These are phyloP conservation scores for Caenorhabditis drosophilae DNA, from an alignment of 2,888 invertebrate species.

Conservation along the genomic window DNA sequence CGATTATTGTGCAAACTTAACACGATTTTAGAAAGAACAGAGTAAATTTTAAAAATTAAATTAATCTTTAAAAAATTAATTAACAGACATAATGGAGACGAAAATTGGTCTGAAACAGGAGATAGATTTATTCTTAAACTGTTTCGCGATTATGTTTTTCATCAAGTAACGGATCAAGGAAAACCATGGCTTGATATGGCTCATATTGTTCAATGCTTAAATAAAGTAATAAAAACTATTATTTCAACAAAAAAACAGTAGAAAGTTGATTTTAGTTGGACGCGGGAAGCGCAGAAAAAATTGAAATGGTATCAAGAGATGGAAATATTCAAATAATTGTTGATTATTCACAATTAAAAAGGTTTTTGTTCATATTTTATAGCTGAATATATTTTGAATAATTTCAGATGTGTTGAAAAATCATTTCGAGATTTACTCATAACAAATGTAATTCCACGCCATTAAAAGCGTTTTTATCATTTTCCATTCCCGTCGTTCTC, in stretches of 20 bases:
- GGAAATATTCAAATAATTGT: slow-evolving; percentile 95
- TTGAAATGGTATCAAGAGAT: slow-evolving; percentile 92
- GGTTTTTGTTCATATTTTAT: slow-evolving; percentile 71
- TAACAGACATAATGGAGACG: slow-evolving; percentile 84
- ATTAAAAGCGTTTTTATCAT: slow-evolving; percentile 3
- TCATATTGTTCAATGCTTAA: slow-evolving; percentile 89
- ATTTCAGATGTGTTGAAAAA: slow-evolving; percentile 47
- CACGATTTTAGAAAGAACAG: slow-evolving; percentile 92
- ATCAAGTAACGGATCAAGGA: slow-evolving; percentile 85
- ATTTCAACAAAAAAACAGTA: not conserved
- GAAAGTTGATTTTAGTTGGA: slow-evolving; percentile 70
- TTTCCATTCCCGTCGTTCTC: not conserved
- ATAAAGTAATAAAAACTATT: slow-evolving; percentile 75
- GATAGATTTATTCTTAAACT: slow-evolving; percentile 97
- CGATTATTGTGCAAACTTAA: slow-evolving; percentile 88
- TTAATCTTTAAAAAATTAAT: not conserved
- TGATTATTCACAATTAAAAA: slow-evolving; percentile 91
- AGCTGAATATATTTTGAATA: not conserved
- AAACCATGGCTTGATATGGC: slow-evolving; percentile 95
- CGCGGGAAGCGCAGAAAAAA: slow-evolving; percentile 74
- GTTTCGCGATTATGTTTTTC: slow-evolving; percentile 95
- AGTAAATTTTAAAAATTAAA: slow-evolving; percentile 75
- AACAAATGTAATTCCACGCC: slow-evolving; percentile 19
- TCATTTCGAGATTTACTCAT: slow-evolving; percentile 43
- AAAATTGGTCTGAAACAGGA: slow-evolving; percentile 95